Evolutionary conservation across 1,140 invertebrate species (phyloP).

Genomic region (Ditylenchus dipsaci): DNA sequence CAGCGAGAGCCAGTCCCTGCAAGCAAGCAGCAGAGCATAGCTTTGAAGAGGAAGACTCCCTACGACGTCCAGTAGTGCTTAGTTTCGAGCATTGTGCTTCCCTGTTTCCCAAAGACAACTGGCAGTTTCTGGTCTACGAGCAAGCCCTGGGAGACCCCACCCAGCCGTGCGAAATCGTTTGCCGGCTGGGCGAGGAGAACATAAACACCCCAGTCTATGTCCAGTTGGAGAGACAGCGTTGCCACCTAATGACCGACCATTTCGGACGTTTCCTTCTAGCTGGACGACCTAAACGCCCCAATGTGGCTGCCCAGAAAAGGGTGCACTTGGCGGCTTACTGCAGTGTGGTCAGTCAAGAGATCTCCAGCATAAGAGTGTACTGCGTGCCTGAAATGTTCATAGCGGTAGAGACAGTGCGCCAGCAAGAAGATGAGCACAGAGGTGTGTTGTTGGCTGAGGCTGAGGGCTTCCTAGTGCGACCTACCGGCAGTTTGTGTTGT

Average conservation of each 20-base stretch:
- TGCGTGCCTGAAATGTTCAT: slow-evolving; percentile 50
- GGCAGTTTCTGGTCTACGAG: slow-evolving; percentile 48
- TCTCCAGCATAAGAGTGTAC: slow-evolving; percentile 44
- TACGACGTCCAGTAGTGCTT: slow-evolving; percentile 48
- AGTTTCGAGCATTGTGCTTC: slow-evolving; percentile 54
- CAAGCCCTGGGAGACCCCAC: slow-evolving; percentile 8
- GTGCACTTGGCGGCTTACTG: slow-evolving; percentile 39
- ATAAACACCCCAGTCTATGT: slow-evolving; percentile 48
- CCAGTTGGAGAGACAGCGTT: slow-evolving; percentile 47
- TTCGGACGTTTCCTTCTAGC: slow-evolving; percentile 48
- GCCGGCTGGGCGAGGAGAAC: slow-evolving; percentile 23
- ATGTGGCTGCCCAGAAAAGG: slow-evolving; percentile 42
- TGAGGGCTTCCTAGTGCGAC: slow-evolving; percentile 42
- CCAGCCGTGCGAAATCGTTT: neutral
- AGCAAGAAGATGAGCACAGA: slow-evolving; percentile 41
- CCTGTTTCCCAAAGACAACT: slow-evolving; percentile 53
- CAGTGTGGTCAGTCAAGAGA: slow-evolving; percentile 19
- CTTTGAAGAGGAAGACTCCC: too few species aligned
- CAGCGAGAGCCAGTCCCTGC: slow-evolving; percentile 1
- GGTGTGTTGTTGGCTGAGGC: slow-evolving; percentile 44
- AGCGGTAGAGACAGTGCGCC: slow-evolving; percentile 49
- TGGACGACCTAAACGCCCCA: slow-evolving; percentile 37
- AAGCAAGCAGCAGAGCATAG: neutral
- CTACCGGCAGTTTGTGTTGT: slow-evolving; percentile 47
- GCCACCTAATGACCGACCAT: slow-evolving; percentile 51